Percentiles rank a stretch among this genome's conserved stretches.
phyloP scores from a whole-genome alignment of 2,797 vertebrate species.

The Ibycter americanus region DNA sequence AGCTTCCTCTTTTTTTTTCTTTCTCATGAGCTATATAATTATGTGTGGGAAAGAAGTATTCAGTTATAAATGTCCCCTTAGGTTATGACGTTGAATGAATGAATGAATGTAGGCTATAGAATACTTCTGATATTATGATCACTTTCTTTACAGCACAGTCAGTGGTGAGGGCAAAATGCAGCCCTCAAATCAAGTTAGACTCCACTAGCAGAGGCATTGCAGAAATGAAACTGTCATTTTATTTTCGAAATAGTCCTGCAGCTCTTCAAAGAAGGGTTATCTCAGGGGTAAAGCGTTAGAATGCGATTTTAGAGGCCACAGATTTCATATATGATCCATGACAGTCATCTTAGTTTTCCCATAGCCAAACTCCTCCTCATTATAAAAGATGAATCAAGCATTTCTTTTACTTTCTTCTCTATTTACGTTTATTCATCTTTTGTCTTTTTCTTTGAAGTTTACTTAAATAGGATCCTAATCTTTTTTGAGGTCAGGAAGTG shows the following conservation, averaged over 20 bases:
- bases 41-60: not conserved
- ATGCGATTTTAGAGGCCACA: not conserved
- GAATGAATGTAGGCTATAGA: not conserved
- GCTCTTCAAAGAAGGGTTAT: not conserved
- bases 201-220: not conserved
- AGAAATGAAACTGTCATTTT: not conserved
- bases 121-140: not conserved
- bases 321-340: not conserved
- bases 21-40: not conserved
- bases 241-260: not conserved
- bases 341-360: not conserved
- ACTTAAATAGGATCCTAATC: not conserved
- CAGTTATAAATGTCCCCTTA: fast-evolving
- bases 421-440: not conserved
- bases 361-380: not conserved
- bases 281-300: not conserved
- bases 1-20: not conserved
- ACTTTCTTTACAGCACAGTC: not conserved
- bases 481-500: not conserved
- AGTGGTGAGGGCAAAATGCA: not conserved
- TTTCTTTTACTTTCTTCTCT: not conserved
- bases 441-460: not conserved
- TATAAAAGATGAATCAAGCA: not conserved
- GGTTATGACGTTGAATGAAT: not conserved
- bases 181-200: not conserved